Conservation (phyloP, 1,140 invertebrate species). For the Neodiprion virginianus region DNA sequence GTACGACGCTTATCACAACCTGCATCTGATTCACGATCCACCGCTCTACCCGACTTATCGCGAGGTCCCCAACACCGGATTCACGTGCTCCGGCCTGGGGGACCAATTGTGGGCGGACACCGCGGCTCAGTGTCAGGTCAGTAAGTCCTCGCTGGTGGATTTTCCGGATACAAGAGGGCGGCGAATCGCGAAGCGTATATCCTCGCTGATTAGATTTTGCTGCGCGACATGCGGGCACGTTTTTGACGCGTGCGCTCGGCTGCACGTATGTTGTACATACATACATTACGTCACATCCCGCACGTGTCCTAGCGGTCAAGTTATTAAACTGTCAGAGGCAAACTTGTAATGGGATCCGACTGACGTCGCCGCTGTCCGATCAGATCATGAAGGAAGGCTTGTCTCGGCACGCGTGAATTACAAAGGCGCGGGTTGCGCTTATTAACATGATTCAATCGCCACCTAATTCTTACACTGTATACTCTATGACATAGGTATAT, state of each 20-base stretch:
- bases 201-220: not conserved
- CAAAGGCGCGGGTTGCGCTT: no score
- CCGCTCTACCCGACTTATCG: slow-evolving; percentile 62
- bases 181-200: not conserved
- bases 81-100: slow-evolving; percentile 55
- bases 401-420: not conserved
- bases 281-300: no score
- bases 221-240: no score
- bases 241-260: no score
- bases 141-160: not conserved
- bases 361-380: not conserved
- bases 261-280: no score
- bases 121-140: slow-evolving; percentile 63
- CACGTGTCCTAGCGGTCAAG: not conserved
- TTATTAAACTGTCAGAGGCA: slow-evolving; percentile 12
- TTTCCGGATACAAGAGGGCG: no score
- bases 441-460: no score
- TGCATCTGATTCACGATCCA: slow-evolving; percentile 62
- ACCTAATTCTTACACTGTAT: no score
- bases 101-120: slow-evolving; percentile 65
- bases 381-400: not conserved
- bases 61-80: slow-evolving; percentile 56
- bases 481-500: no score
- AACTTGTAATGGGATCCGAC: not conserved
- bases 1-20: slow-evolving; percentile 62